Conservation (phyloP, 2,797 vertebrate genomes). For the Gallirallus australis region DNA sequence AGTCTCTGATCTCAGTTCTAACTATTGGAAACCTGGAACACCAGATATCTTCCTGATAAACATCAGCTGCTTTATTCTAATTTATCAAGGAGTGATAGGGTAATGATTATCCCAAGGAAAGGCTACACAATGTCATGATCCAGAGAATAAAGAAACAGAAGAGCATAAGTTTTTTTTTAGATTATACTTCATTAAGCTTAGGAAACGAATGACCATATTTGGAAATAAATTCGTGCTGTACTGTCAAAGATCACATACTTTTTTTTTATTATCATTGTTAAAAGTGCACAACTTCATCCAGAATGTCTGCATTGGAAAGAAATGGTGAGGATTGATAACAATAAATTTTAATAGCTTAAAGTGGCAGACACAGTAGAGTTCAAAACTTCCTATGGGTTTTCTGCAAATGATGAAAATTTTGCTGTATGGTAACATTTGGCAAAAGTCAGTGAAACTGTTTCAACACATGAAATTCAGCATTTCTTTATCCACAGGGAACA, state of each 20-base stretch:
- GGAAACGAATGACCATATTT: not conserved
- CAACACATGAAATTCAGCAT: not conserved
- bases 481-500: not conserved
- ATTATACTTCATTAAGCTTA: not conserved
- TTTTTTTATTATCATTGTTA: not conserved
- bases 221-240: not conserved
- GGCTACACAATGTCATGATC: not conserved
- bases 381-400: not conserved
- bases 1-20: not conserved
- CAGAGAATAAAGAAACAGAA: not conserved
- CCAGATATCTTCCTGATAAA: not conserved
- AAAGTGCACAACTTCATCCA: not conserved
- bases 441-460: not conserved
- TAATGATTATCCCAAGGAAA: not conserved
- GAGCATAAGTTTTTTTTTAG: rapidly evolving
- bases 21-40: not conserved
- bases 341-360: not conserved
- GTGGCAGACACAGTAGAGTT: not conserved
- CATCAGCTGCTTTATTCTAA: not conserved
- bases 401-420: not conserved
- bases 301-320: not conserved
- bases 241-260: not conserved
- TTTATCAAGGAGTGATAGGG: not conserved
- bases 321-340: not conserved
- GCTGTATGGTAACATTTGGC: not conserved